phyloP scores from a whole-genome alignment of 2,797 vertebrate genomes.

The Chiroxiphia lanceolata region DNA sequence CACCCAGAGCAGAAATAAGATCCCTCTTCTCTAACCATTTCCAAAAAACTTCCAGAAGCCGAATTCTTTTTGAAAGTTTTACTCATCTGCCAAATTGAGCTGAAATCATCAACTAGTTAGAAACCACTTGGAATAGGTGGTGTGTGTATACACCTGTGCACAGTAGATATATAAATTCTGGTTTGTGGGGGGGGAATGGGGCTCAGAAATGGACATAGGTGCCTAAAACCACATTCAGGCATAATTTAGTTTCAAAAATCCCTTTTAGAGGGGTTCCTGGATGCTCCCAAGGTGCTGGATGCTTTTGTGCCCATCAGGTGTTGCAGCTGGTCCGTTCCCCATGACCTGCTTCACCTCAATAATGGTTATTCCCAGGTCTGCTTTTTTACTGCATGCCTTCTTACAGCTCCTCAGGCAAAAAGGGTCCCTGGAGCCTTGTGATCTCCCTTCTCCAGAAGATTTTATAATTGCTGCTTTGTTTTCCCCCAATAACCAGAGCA shows the following conservation, averaged over 20 bases:
- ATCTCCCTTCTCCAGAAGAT: slow-evolving; percentile 3
- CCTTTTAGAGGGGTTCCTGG: not conserved
- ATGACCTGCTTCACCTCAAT: slow-evolving; percentile 22
- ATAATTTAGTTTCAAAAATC: not conserved
- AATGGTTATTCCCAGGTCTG: slow-evolving; percentile 21
- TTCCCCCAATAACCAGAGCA: not conserved
- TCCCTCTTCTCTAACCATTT: not conserved
- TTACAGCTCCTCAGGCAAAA: not conserved
- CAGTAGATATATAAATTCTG: not conserved
- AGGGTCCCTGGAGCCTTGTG: slow-evolving; percentile 11
- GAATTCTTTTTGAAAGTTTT: not conserved
- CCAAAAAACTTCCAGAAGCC: not conserved
- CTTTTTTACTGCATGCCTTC: slow-evolving; percentile 28
- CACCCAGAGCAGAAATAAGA: not conserved
- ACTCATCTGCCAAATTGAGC: not conserved
- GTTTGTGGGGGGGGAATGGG: not conserved
- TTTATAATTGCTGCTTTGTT: slow-evolving; percentile 40
- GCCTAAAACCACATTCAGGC: not conserved
- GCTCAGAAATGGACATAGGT: not conserved
- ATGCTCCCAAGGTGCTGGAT: not conserved
- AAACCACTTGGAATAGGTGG: not conserved
- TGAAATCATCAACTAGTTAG: not conserved
- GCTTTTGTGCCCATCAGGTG: not conserved
- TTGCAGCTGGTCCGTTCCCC: not conserved
- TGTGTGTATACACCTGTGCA: not conserved